These are phyloP conservation scores for Cliona cf. orientalis DNA, from an alignment of 37 sponge, comb jelly and placozoan species.

Conservation along the genomic window DNA sequence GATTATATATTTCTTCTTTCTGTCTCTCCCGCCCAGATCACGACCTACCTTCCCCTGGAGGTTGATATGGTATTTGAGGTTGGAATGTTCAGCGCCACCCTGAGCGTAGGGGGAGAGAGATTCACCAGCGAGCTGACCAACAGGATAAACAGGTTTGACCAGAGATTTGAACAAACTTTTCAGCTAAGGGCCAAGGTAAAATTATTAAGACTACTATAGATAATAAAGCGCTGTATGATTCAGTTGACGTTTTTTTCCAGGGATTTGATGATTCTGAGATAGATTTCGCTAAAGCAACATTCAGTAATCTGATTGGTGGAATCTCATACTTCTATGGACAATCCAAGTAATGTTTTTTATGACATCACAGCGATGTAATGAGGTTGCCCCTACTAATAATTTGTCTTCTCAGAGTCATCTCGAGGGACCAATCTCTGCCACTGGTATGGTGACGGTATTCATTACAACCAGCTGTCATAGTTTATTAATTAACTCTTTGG, in stretches of 20 bases:
- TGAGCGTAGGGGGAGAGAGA: conserved; percentile 59
- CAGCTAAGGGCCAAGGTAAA: conserved; percentile 58
- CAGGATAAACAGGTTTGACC: conserved; percentile 53
- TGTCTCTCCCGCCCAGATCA: conserved; percentile 43
- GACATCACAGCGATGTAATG: neutral
- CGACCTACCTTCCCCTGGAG: conserved; percentile 63
- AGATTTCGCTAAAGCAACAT: conserved; percentile 84
- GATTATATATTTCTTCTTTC: neutral
- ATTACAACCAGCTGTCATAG: too few species aligned
- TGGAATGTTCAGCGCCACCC: conserved; percentile 43
- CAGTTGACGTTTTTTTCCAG: conserved; percentile 30
- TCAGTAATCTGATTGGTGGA: conserved; percentile 97
- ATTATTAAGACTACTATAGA: neutral
- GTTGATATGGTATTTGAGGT: conserved; percentile 80
- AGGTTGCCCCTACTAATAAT: neutral
- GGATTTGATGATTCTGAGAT: conserved; percentile 78
- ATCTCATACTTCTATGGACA: conserved; percentile 96
- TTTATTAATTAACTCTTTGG: too few species aligned
- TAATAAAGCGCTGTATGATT: neutral
- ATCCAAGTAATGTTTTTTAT: conserved; percentile 56
- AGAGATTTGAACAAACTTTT: conserved; percentile 74
- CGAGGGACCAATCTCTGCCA: conserved; percentile 23
- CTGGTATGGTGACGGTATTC: too few species aligned
- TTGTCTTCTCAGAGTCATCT: conserved; percentile 33
- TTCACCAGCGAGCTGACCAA: conserved; percentile 47